Base-by-base conservation (phyloP, 2,113 vertebrate genomes). In the Pedionomus torquatus region DNA sequence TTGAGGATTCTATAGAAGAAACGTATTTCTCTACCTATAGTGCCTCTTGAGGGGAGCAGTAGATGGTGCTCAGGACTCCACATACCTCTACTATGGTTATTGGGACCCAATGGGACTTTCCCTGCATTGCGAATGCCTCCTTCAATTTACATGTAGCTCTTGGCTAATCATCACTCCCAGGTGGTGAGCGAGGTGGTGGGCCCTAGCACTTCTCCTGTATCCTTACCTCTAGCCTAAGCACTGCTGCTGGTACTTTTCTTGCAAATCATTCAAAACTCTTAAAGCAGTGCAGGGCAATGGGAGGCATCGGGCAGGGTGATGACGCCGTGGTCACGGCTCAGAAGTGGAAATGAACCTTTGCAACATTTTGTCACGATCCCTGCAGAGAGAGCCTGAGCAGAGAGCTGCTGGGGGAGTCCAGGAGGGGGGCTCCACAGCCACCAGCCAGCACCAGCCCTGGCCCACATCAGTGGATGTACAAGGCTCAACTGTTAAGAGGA, bases 401-500 rank as follows among this genome's bases (percentile, higher is more conserved):
- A 5, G 13, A 35, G 49, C 28, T 70, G 35, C 16, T 35, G 43
- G 33, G 30, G 15, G 18, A 61, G 21, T 41, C 68, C n/a, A 49
- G 13, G 31, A 61, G 30, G 13, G 13, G 15, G 23, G 13, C 1
- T 57, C 43, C 63, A 41, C 13, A 41, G 5, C 39, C 0, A 0
- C 8, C 15, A 10, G 1, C 13, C 49, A 9, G 7, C 58, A 51
- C n/a, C 25, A 74, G 39, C 19, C 72, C 48, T 39, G 63, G 46
- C 9, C 25, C 52, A 4, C 8, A 17, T 37, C 11, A 33, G 1
- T 6, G 21, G 15, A 23, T 3, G 10, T 11, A 11, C 3, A 16
- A 13, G 31, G 5, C 13, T 5, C 1, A 3, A 13, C 3, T 0
- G 0, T 17, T 43, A 31, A 31, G 11, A n/a, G 8, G 21, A 55